phyloP scores from a whole-genome alignment of 1,140 invertebrate genomes.

The Sarcophaga bullata region DNA sequence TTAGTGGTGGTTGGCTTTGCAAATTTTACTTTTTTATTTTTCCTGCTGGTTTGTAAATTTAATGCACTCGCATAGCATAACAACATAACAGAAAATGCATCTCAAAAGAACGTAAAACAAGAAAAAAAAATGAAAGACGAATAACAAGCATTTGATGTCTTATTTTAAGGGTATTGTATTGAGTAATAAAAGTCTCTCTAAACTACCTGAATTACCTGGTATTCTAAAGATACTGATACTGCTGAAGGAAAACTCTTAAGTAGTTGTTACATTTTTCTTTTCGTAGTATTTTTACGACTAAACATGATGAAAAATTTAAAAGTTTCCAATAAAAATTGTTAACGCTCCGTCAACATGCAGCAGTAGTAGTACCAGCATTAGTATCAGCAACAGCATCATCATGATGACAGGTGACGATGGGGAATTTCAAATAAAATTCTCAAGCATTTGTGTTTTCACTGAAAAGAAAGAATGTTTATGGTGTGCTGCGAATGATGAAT shows the following conservation, averaged over 20 bases:
- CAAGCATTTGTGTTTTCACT: not conserved
- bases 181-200: constrained; percentile 40
- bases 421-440: constrained; percentile 25
- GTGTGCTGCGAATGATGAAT: not conserved
- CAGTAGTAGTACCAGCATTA: not conserved
- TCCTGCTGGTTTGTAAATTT: constrained; percentile 18
- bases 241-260: not conserved
- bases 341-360: not conserved
- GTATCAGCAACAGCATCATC: not conserved
- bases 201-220: constrained; percentile 29
- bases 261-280: constrained; percentile 7
- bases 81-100: not conserved
- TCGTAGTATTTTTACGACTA: not conserved
- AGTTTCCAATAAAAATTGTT: not conserved
- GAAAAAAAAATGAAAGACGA: not conserved
- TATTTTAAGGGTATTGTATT: constrained; percentile 38
- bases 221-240: not conserved
- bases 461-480: not conserved
- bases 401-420: constrained; percentile 33
- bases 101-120: too few species aligned
- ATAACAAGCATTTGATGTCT: constrained; percentile 31
- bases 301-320: constrained; percentile 18
- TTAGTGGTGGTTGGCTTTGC: constrained; percentile 6
- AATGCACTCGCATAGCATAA: constrained; percentile 6
- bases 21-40: not conserved